Evolutionary conservation across 2,888 invertebrate genomes (phyloP).

Genomic region (Gonocerus acuteangulatus): DNA sequence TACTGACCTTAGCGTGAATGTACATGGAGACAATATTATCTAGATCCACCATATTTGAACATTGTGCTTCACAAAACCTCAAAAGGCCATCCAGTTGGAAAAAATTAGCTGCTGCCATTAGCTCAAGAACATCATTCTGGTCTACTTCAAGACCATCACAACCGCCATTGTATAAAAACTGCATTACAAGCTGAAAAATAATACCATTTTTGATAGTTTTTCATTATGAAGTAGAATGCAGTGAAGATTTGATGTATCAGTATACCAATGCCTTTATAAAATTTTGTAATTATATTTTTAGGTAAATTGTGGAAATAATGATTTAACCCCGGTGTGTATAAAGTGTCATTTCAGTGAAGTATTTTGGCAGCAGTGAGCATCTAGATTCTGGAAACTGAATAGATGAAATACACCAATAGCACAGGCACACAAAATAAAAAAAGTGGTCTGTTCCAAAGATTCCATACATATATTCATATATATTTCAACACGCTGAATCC

Average conservation of each 20-base stretch:
- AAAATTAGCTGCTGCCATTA: slow-evolving; percentile 86
- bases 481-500: no score
- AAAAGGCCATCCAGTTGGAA: slow-evolving; percentile 80
- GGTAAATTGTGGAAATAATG: no score
- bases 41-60: slow-evolving; percentile 73
- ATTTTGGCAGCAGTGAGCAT: no score
- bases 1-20: slow-evolving; percentile 77
- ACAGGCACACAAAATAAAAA: no score
- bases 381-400: no score
- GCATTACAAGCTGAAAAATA: slow-evolving; percentile 72
- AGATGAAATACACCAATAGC: no score
- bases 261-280: no score
- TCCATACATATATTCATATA: no score
- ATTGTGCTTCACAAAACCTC: slow-evolving; percentile 76
- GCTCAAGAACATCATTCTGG: slow-evolving; percentile 71
- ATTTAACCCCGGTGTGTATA: no score
- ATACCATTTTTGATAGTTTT: neutral
- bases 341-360: no score
- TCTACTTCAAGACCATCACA: slow-evolving; percentile 70
- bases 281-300: no score
- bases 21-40: slow-evolving; percentile 88
- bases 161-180: slow-evolving; percentile 84
- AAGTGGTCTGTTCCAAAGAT: no score
- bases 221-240: slow-evolving; percentile 1
- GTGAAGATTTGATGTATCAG: neutral